Evolutionary conservation across 2,888 invertebrate species (phyloP).

Genomic region (Ophion ellenae): DNA sequence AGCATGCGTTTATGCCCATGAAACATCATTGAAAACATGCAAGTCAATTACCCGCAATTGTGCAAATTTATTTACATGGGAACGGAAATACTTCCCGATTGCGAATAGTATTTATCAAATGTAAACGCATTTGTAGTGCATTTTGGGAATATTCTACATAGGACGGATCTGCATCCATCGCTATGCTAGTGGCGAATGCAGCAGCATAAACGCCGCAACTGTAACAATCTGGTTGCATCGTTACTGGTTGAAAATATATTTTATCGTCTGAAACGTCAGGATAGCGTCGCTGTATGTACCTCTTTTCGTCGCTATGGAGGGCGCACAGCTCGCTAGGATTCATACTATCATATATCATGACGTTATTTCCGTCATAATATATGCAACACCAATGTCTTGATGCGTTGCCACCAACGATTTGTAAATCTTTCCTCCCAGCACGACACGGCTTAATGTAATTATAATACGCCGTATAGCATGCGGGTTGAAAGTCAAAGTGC

Average conservation of each 20-base stretch:
- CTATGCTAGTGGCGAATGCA: constrained; percentile 55
- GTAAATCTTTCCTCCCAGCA: constrained; percentile 27
- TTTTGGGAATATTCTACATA: constrained; percentile 12
- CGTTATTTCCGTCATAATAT: constrained; percentile 29
- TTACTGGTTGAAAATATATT: constrained; percentile 12
- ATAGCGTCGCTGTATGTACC: constrained; percentile 41
- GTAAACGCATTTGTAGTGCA: constrained; percentile 25
- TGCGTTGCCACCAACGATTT: constrained; percentile 60
- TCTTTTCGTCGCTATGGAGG: constrained; percentile 20
- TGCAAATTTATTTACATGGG: constrained; percentile 11
- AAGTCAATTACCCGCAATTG: too few species aligned
- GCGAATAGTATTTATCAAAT: constrained; percentile 40
- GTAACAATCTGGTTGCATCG: constrained; percentile 36
- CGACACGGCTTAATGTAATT: constrained; percentile 28
- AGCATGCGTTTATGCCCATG: too few species aligned
- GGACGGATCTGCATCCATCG: constrained; percentile 35
- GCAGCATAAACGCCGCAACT: constrained; percentile 55
- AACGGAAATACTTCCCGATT: constrained; percentile 19
- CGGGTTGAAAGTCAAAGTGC: constrained; percentile 20
- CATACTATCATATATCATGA: constrained; percentile 49
- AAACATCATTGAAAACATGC: too few species aligned
- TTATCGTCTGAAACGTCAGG: constrained; percentile 26
- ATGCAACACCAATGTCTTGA: constrained; percentile 52
- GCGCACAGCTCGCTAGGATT: background rate
- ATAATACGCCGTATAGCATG: constrained; percentile 10